A percentile compares a stretch with the other conserved stretches of the same genome.
phyloP scores from a whole-genome alignment of 1,140 invertebrate genomes.

The Drosophila bifasciata region DNA sequence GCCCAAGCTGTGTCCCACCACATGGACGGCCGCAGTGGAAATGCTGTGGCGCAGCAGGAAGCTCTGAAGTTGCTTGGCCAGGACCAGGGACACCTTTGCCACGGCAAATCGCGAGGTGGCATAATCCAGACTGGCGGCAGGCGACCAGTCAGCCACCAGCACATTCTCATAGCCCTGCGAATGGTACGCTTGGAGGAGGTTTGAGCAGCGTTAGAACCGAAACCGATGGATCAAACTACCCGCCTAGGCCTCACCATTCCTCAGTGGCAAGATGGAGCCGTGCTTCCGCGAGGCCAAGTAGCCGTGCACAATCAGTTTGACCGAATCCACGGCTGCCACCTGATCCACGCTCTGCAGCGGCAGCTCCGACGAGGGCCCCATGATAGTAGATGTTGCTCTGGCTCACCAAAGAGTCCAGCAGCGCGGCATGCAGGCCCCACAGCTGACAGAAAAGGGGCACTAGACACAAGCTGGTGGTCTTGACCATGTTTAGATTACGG shows the following conservation, averaged over 20 bases:
- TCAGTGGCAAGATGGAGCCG: constrained; percentile 65
- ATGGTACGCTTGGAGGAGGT: constrained; percentile 52
- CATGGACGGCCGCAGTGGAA: constrained; percentile 83
- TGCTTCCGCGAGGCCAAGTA: constrained; percentile 68
- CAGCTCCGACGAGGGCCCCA: constrained; percentile 26
- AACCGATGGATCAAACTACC: not conserved
- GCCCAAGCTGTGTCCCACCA: constrained; percentile 87
- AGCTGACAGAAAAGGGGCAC: constrained; percentile 47
- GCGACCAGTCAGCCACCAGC: constrained; percentile 73
- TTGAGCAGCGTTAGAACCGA: not conserved
- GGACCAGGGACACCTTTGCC: constrained; percentile 32
- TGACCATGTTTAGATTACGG: constrained; percentile 33
- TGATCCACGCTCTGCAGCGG: constrained; percentile 41
- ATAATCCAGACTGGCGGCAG: constrained; percentile 70
- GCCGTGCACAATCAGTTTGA: constrained; percentile 78
- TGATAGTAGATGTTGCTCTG: constrained; percentile 72
- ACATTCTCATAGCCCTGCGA: constrained; percentile 66
- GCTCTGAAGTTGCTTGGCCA: constrained; percentile 54
- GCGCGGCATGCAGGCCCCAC: constrained; percentile 29
- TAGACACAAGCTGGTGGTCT: constrained; percentile 31
- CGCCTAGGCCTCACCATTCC: constrained; percentile 57
- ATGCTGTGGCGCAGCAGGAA: constrained; percentile 65
- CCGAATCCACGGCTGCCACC: constrained; percentile 22
- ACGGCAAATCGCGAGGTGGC: constrained; percentile 56
- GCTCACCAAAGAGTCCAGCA: constrained; percentile 35